These are phyloP conservation scores for Drosophila orena DNA, from an alignment of 1,140 invertebrate species.

Conservation along the genomic window DNA sequence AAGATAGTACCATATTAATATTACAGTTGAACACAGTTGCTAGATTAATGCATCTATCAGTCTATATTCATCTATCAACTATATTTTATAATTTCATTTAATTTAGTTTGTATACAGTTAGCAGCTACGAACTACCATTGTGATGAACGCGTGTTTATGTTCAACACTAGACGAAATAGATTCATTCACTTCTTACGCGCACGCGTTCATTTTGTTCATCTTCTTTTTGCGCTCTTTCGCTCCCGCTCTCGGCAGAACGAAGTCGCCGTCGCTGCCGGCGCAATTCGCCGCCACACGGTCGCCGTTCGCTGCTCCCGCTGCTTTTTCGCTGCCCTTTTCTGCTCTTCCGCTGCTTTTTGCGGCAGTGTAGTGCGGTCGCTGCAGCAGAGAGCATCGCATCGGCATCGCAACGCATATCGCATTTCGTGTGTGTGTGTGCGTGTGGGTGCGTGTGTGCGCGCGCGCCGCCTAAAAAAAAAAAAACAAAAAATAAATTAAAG, in stretches of 20 bases:
- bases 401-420: constrained; percentile 41
- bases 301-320: constrained; percentile 42
- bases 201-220: constrained; percentile 25
- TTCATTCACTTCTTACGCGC: constrained; percentile 19
- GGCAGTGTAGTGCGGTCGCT: constrained; percentile 68
- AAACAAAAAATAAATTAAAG: not conserved
- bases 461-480: constrained; percentile 12
- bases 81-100: too few relatives aligned
- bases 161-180: not conserved
- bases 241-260: not conserved
- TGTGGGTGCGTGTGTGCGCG: constrained; percentile 20
- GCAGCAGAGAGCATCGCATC: constrained; percentile 43
- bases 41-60: too few relatives aligned
- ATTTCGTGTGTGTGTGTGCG: constrained; percentile 16
- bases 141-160: not conserved
- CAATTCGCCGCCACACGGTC: constrained; percentile 1
- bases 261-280: constrained; percentile 5
- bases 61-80: too few relatives aligned
- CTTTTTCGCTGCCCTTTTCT: constrained; percentile 31
- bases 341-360: constrained; percentile 22
- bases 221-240: constrained; percentile 13
- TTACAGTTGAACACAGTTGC: too few relatives aligned
- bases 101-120: too few relatives aligned
- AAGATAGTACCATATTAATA: too few relatives aligned
- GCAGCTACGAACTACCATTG: too few relatives aligned